Conservation (phyloP, 2,797 vertebrate genomes). For the Amazona finschi region DNA sequence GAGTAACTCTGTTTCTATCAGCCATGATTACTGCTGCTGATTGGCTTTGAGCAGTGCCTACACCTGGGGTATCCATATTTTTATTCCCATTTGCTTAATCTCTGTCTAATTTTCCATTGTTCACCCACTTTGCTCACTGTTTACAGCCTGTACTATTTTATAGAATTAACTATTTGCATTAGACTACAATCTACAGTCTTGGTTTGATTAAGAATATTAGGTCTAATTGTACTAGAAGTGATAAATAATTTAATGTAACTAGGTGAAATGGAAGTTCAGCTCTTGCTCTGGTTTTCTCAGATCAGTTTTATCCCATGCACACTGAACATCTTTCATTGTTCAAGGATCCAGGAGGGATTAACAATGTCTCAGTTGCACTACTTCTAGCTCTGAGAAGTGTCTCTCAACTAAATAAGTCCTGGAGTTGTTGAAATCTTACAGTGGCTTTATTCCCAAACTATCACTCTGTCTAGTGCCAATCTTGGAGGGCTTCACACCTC, state of each 20-base stretch:
- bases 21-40: background rate
- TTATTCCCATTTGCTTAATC: background rate
- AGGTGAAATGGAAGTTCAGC: background rate
- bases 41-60: background rate
- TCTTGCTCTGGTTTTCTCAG: background rate
- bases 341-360: background rate
- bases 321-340: background rate
- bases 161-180: background rate
- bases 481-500: background rate
- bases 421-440: background rate
- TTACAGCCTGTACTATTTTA: background rate
- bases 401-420: background rate
- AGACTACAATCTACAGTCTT: background rate
- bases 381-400: background rate
- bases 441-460: background rate
- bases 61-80: background rate
- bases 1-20: background rate
- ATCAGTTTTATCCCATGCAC: background rate
- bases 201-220: background rate
- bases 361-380: background rate
- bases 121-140: background rate
- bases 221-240: background rate
- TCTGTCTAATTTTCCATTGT: background rate
- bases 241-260: background rate
- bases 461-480: background rate